Conservation (phyloP, 2,797 vertebrate species). For the Moxostoma hubbsi region DNA sequence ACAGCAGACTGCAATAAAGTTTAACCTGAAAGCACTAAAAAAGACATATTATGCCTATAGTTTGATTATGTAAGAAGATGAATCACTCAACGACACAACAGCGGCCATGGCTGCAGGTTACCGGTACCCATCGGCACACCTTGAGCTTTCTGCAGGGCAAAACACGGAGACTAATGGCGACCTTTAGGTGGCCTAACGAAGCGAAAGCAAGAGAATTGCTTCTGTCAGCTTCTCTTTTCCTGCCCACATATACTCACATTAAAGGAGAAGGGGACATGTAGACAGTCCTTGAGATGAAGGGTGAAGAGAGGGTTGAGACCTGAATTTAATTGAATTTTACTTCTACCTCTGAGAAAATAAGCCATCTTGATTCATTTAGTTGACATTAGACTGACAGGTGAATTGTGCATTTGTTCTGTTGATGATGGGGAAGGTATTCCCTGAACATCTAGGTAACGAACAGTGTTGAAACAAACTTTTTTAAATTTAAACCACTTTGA, state of each 20-base stretch:
- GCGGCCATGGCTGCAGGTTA: conserved; percentile 24
- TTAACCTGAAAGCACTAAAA: conserved; percentile 36
- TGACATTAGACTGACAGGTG: conserved; percentile 40
- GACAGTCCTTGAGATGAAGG: conserved; percentile 55
- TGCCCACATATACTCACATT: conserved; percentile 61
- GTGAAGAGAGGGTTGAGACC: conserved; percentile 37
- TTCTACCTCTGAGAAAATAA: neutral
- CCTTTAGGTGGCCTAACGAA: conserved; percentile 57
- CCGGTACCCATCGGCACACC: conserved; percentile 31
- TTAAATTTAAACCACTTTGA: neutral
- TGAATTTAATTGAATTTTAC: conserved; percentile 44
- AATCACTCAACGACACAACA: conserved; percentile 36
- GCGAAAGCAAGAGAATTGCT: conserved; percentile 59
- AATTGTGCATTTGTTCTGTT: conserved; percentile 33
- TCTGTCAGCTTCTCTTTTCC: conserved; percentile 68
- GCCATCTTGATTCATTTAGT: conserved; percentile 19
- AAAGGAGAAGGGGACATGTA: conserved; percentile 66
- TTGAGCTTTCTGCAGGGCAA: conserved; percentile 54
- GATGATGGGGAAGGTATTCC: conserved; percentile 21
- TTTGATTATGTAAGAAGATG: conserved; percentile 51
- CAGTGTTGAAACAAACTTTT: conserved; percentile 18
- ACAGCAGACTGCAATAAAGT: conserved; percentile 24
- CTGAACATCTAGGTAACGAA: conserved; percentile 22
- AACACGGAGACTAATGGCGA: conserved; percentile 52
- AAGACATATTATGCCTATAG: conserved; percentile 44